Evolutionary conservation across 92 coral and sea anemone species (phyloP).

Genomic region (Desmophyllum pertusum): DNA sequence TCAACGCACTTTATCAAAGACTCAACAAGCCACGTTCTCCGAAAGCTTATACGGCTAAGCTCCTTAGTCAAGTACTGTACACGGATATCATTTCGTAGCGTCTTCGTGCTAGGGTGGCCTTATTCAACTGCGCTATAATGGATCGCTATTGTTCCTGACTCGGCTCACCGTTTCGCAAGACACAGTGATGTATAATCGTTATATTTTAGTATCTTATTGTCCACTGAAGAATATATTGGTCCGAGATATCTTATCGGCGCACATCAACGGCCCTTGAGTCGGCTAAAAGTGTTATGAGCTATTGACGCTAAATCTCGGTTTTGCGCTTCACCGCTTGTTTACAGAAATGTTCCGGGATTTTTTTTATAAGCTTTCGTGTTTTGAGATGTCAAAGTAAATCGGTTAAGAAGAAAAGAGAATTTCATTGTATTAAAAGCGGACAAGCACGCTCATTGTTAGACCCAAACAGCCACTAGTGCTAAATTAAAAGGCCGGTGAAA

Average conservation of each 20-base stretch:
- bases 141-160: conserved; percentile 29
- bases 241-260: conserved; percentile 55
- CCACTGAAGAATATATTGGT: conserved; percentile 52
- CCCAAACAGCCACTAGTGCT: not conserved
- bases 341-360: conserved; percentile 13
- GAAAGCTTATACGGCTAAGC: not conserved
- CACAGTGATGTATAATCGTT: conserved; percentile 35
- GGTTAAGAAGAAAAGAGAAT: conserved; percentile 5
- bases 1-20: conserved; percentile 34
- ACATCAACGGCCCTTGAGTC: conserved; percentile 54
- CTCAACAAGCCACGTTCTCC: not conserved
- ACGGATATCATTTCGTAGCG: not conserved
- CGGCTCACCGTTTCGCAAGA: conserved; percentile 26
- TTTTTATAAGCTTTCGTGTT: conserved; percentile 10
- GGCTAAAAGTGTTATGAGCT: conserved; percentile 5
- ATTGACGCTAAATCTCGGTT: conserved; percentile 9
- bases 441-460: conserved; percentile 8
- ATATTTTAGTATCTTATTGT: conserved; percentile 56
- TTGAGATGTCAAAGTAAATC: conserved; percentile 3
- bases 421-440: conserved; percentile 11
- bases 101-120: conserved; percentile 19
- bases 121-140: conserved; percentile 9
- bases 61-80: not conserved
- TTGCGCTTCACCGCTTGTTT: conserved; percentile 4
- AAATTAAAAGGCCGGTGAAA: conserved; percentile 15